Evolutionary conservation across 2,113 vertebrate species (phyloP).

Genomic region (Ondatra zibethicus): DNA sequence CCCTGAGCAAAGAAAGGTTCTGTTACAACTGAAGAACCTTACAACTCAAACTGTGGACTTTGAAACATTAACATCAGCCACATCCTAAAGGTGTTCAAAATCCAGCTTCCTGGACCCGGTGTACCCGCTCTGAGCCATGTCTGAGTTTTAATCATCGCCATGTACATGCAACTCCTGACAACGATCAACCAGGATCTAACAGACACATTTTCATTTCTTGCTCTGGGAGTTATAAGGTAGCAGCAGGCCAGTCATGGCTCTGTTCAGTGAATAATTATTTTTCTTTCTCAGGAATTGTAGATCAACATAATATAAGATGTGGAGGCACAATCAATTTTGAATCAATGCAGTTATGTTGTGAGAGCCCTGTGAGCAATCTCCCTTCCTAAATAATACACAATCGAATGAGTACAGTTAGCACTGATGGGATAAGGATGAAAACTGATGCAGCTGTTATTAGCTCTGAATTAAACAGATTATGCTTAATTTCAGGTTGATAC

Average conservation of each 20-base stretch:
- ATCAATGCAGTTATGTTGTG: constrained; percentile 68
- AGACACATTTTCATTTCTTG: not conserved
- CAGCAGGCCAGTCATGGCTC: constrained; percentile 15
- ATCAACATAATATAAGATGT: constrained; percentile 51
- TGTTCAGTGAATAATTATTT: constrained; percentile 31
- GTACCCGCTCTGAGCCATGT: not conserved
- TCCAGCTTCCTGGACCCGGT: not conserved
- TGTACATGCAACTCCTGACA: not conserved
- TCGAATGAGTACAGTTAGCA: constrained; percentile 42
- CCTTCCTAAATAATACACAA: constrained; percentile 44
- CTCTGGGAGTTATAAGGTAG: not conserved
- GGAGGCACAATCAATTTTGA: constrained; percentile 55
- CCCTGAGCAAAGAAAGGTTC: not conserved
- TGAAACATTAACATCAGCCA: not conserved
- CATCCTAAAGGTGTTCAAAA: not conserved
- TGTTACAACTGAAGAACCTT: not conserved
- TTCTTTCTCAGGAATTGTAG: constrained; percentile 33
- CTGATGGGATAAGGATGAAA: constrained; percentile 32
- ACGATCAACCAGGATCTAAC: not conserved
- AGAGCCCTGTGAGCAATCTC: constrained; percentile 61
- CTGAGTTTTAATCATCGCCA: not conserved
- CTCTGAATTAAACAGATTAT: constrained; percentile 33
- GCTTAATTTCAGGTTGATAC: not conserved
- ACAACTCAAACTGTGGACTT: not conserved
- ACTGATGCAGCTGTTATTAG: constrained; percentile 41